Conservation (phyloP, 2,888 invertebrate species). For the Cheilosia urbana region DNA sequence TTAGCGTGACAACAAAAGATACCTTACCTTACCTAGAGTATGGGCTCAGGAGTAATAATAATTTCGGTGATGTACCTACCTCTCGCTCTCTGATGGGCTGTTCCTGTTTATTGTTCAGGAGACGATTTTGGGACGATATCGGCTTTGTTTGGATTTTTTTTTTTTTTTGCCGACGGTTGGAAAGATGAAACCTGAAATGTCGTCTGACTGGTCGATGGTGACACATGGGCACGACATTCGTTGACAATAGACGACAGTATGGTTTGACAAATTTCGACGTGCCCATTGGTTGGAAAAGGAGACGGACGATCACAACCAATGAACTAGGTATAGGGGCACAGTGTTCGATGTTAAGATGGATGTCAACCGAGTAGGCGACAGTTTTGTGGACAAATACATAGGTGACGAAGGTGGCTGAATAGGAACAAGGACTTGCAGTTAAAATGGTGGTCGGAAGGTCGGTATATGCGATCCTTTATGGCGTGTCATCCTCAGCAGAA, state of each 20-base stretch:
- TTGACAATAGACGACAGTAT: conserved; percentile 46
- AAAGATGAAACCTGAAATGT: conserved; percentile 52
- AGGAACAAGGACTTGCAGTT: no score
- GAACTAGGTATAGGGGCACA: conserved; percentile 6
- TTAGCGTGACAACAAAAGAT: conserved; percentile 74
- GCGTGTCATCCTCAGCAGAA: no score
- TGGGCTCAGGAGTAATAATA: conserved; percentile 26
- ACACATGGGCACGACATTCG: conserved; percentile 60
- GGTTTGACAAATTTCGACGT: conserved; percentile 53
- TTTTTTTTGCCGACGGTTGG: conserved; percentile 4
- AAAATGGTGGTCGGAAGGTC: no score
- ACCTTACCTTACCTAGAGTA: conserved; percentile 36
- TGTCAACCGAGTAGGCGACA: not conserved
- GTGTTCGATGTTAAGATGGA: conserved; percentile 14
- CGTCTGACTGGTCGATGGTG: conserved; percentile 70
- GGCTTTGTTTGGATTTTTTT: conserved; percentile 41
- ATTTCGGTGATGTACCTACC: conserved; percentile 57
- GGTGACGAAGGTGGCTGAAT: no score
- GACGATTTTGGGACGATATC: conserved; percentile 28
- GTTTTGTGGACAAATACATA: not conserved
- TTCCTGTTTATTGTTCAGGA: conserved; percentile 71
- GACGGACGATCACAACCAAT: conserved; percentile 18
- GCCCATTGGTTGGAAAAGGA: conserved; percentile 53
- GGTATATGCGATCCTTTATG: no score
- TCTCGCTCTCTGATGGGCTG: conserved; percentile 71